Evolutionary conservation across 2,113 vertebrate species (phyloP).

Genomic region (Spea multiplicata): DNA sequence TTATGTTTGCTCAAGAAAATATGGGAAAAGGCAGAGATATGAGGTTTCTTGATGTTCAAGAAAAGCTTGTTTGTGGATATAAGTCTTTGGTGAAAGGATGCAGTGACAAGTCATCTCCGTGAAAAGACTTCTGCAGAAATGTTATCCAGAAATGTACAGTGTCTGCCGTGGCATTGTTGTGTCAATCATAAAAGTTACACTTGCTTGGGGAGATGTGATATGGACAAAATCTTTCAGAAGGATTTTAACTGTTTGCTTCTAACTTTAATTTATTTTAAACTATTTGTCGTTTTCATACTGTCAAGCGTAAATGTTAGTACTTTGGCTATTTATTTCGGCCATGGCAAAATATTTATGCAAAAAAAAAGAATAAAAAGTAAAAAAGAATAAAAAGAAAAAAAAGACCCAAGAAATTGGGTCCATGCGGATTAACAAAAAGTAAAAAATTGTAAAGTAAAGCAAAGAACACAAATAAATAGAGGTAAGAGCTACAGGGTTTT

Average conservation of each 20-base stretch:
- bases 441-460: too few species aligned
- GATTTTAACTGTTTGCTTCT: slow-evolving; percentile 35
- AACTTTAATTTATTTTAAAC: slow-evolving; percentile 42
- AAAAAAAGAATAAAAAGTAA: not conserved
- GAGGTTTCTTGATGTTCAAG: slow-evolving; percentile 48
- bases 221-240: slow-evolving; percentile 44
- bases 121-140: slow-evolving; percentile 47
- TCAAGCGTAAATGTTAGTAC: not conserved
- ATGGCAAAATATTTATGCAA: not conserved
- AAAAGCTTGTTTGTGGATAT: slow-evolving; percentile 50
- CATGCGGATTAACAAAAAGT: too few species aligned
- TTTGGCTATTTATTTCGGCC: not conserved
- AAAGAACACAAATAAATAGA: too few species aligned
- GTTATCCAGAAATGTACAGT: slow-evolving; percentile 46
- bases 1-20: slow-evolving; percentile 29
- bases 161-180: slow-evolving; percentile 47
- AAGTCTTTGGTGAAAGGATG: slow-evolving; percentile 49
- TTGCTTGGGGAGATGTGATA: slow-evolving; percentile 45
- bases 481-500: too few species aligned
- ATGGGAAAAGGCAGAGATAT: slow-evolving; percentile 47
- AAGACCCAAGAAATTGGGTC: not conserved
- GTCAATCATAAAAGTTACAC: slow-evolving; percentile 49
- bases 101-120: slow-evolving; percentile 47
- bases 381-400: not conserved
- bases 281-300: slow-evolving; percentile 25